Conservation (phyloP, 2,113 vertebrate genomes). For the Hippopotamus amphibius region DNA sequence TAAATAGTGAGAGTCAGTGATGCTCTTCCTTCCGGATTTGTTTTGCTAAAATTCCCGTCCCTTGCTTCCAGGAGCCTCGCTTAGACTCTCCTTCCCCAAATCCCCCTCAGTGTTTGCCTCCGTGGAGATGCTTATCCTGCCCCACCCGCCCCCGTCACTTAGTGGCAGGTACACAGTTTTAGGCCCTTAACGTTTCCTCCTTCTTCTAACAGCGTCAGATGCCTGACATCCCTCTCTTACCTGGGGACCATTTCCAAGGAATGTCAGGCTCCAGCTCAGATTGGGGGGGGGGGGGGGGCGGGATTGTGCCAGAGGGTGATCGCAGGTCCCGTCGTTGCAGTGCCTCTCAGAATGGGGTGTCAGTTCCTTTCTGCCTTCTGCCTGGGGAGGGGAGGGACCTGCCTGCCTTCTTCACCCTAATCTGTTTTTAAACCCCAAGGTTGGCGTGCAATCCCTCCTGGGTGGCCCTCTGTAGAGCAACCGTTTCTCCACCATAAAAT, state of each 20-base stretch:
- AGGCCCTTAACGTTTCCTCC: conserved; percentile 37
- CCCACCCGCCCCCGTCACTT: neutral
- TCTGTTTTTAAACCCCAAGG: neutral
- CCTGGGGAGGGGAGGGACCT: neutral
- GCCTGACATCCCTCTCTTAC: neutral
- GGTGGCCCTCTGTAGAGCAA: conserved; percentile 14
- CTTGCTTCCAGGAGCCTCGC: neutral
- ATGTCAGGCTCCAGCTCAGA: conserved; percentile 12
- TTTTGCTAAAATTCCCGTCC: neutral
- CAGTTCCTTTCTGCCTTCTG: neutral
- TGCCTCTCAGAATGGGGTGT: neutral
- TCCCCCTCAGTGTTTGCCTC: conserved; percentile 29
- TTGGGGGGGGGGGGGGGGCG: neutral
- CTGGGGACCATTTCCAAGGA: conserved; percentile 56
- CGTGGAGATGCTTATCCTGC: conserved; percentile 46
- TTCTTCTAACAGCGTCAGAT: neutral
- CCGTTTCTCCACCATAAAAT: neutral
- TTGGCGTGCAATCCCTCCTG: neutral
- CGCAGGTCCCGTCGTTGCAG: conserved; percentile 58
- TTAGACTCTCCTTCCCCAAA: neutral
- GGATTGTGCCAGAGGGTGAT: conserved; percentile 12
- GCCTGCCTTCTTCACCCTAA: neutral
- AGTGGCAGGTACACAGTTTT: neutral
- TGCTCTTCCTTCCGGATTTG: neutral
- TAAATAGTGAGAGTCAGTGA: neutral